A percentile compares a stretch with the other conserved stretches of the same genome.
Evolutionary conservation across 2,888 invertebrate genomes (phyloP).

Genomic region (Parnassius orleans): DNA sequence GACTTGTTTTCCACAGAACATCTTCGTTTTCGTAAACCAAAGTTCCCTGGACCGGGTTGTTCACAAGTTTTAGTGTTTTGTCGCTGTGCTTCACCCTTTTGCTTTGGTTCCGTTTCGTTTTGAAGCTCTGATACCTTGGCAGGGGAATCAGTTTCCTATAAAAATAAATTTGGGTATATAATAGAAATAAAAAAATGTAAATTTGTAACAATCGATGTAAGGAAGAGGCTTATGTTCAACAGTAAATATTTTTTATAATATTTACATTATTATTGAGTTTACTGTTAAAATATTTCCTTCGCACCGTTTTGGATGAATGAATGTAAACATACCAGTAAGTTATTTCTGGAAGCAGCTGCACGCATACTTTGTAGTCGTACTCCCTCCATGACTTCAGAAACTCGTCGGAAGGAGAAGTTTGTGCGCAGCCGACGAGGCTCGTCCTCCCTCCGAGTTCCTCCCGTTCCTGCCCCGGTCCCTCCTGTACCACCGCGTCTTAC

Average conservation of each 20-base stretch:
- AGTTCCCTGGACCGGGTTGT: slow-evolving; percentile 55
- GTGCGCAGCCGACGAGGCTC: slow-evolving; percentile 50
- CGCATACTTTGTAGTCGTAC: slow-evolving; percentile 70
- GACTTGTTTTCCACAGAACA: slow-evolving; percentile 82
- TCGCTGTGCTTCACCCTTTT: slow-evolving; percentile 61
- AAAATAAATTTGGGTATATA: slow-evolving; percentile 5
- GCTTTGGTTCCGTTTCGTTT: slow-evolving; percentile 69
- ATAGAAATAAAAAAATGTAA: too few relatives aligned
- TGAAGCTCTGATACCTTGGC: slow-evolving; percentile 59
- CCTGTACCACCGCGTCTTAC: slow-evolving; percentile 57
- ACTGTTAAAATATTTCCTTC: too few relatives aligned
- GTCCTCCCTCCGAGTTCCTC: slow-evolving; percentile 45
- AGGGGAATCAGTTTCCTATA: slow-evolving; percentile 66
- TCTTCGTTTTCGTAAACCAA: slow-evolving; percentile 82
- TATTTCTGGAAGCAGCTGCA: slow-evolving; percentile 57
- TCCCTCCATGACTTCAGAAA: slow-evolving; percentile 78
- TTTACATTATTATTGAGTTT: too few relatives aligned
- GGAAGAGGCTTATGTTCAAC: too few relatives aligned
- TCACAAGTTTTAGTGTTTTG: slow-evolving; percentile 53
- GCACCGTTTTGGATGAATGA: too few relatives aligned
- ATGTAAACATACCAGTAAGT: slow-evolving; percentile 45
- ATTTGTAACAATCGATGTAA: too few relatives aligned
- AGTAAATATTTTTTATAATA: too few relatives aligned
- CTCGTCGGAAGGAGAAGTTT: slow-evolving; percentile 74
- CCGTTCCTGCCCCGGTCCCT: slow-evolving; percentile 33